Evolutionary conservation across 2,888 invertebrate species (phyloP).

Genomic region (Temnothorax unifasciatus): DNA sequence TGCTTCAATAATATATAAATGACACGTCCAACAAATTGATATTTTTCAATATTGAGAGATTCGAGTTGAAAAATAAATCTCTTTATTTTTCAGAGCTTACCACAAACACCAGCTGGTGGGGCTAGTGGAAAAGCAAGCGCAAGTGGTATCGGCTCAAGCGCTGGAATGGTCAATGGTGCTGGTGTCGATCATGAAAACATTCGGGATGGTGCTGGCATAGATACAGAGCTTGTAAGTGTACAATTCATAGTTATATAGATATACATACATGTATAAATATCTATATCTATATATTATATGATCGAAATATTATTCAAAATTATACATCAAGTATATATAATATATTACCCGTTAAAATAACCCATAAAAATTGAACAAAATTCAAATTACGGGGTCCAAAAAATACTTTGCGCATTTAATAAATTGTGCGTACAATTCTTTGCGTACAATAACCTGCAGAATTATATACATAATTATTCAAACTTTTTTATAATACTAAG

Average conservation of each 20-base stretch:
- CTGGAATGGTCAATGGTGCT: slow-evolving; percentile 83
- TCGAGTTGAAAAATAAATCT: slow-evolving; percentile 26
- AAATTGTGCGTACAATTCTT: slow-evolving; percentile 24
- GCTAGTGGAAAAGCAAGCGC: slow-evolving; percentile 82
- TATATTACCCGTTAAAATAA: too few species aligned
- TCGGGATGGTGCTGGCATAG: slow-evolving; percentile 83
- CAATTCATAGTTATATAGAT: not conserved
- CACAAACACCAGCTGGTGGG: slow-evolving; percentile 88
- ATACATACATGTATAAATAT: too few species aligned
- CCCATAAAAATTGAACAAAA: not conserved
- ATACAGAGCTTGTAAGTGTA: slow-evolving; percentile 84
- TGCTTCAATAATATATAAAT: not conserved
- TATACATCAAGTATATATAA: not conserved
- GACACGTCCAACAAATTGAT: not conserved
- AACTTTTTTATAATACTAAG: not conserved
- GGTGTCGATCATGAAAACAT: slow-evolving; percentile 83
- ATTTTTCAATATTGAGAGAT: not conserved
- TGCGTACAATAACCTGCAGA: not conserved
- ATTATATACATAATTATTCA: not conserved
- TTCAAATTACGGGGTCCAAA: not conserved
- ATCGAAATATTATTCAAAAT: not conserved
- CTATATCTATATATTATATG: not conserved
- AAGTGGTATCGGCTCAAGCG: slow-evolving; percentile 75
- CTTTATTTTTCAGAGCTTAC: slow-evolving; percentile 87
- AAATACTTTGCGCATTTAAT: not conserved